Base-by-base conservation (phyloP, 2,888 invertebrate species). In the Autographa gamma region DNA sequence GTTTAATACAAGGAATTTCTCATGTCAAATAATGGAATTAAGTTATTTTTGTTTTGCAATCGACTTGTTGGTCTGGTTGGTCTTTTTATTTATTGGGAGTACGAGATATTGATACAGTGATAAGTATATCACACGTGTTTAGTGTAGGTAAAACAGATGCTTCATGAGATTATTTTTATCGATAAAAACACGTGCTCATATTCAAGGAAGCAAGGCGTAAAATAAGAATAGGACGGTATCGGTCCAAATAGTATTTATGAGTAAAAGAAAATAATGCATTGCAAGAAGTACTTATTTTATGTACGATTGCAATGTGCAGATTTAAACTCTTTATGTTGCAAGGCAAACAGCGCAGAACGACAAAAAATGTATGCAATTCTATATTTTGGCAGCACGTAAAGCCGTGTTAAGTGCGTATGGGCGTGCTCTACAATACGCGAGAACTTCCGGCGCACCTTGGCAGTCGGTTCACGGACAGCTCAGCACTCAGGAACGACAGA, bases 51-150 rank as follows among this genome's bases (percentile, higher is more conserved):
- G 34, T 11, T 38, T 38, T 38, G 11, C 38, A 38, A 38, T 11
- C 11, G 11, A 1, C 11, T 38, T 38, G 38, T 25, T 25, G 25
- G 25, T 25, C 25, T 25, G 25, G 25, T 25, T 25, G 25, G 25
- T 11, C 5, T 43, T 11, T 16, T 16, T 48, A n/a, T 6, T 43
- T 16, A n/a, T 48, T n/a, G n/a, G 48, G 8, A 48, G n/a, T 48
- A n/a, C n/a, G 7, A 13, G 13, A 48, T n/a, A 48, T 48, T 8
- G 48, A 48, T 48, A 48, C n/a, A 48, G 1, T 48, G n/a, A n/a
- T 48, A 48, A 48, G 48, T 48, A 48, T 48, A n/a, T n/a, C n/a
- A n/a, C n/a, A 48, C 48, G n/a, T 48, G 48, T n/a, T 48, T n/a
- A 48, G n/a, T 48, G 6, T 7, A 48, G n/a, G 48, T n/a, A 48